Percentiles rank a stretch among this genome's conserved stretches.
phyloP scores from a whole-genome alignment of 2,888 invertebrate species.

The Ectemnius lituratus region DNA sequence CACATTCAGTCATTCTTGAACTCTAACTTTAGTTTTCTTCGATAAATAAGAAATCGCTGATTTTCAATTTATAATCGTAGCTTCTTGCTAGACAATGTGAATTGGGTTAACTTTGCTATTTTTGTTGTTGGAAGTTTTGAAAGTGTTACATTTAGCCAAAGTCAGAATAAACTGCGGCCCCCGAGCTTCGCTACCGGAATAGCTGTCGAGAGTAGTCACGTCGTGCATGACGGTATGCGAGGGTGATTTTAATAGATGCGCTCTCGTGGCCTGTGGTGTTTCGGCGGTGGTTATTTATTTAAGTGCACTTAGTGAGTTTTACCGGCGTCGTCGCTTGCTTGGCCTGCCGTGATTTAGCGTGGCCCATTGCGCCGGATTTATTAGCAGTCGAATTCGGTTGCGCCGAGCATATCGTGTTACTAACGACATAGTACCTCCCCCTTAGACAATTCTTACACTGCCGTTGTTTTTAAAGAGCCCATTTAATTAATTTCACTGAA shows the following conservation, averaged over 20 bases:
- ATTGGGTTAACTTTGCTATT: no score
- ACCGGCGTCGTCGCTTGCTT: not conserved
- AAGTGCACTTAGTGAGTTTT: slow-evolving; percentile 1
- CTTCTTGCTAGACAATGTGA: no score
- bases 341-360: slow-evolving; percentile 2
- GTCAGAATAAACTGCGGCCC: no score
- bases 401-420: slow-evolving; percentile 1
- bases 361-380: slow-evolving; percentile 2
- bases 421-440: not conserved
- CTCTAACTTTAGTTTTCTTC: not conserved
- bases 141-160: no score
- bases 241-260: not conserved
- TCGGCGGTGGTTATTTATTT: slow-evolving; percentile 7
- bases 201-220: slow-evolving; percentile 8
- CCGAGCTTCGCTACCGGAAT: not conserved
- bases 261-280: not conserved
- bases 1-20: slow-evolving; percentile 4
- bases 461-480: not conserved
- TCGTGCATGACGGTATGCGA: slow-evolving; percentile 8
- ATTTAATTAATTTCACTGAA: no score
- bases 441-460: not conserved
- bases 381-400: not conserved
- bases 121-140: no score
- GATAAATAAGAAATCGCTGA: not conserved
- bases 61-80: no score